Evolutionary conservation across 1,140 invertebrate genomes (phyloP).

Genomic region (Meteorus sp.): DNA sequence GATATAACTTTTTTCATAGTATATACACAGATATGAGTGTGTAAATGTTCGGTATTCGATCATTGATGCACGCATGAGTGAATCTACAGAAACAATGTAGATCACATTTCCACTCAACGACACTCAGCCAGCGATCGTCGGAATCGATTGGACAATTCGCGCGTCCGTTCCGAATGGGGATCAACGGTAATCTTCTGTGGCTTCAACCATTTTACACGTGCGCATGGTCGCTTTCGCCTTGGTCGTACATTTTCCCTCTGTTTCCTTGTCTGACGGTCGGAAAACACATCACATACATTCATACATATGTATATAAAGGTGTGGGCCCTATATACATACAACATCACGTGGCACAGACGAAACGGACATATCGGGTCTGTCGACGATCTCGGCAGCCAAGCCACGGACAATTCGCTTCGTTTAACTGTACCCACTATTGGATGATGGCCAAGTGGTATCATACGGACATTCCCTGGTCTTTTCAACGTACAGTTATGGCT

Average conservation of each 20-base stretch:
- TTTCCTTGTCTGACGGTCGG: background rate
- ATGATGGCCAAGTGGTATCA: constrained; percentile 44
- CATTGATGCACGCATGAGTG: no score
- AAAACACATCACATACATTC: no score
- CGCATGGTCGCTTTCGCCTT: no score
- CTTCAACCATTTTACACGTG: background rate
- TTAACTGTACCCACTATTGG: constrained; percentile 42
- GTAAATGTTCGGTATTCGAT: no score
- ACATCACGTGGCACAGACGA: constrained; percentile 14
- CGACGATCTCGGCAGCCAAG: constrained; percentile 14
- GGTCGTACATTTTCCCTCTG: no score
- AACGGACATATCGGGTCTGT: constrained; percentile 28
- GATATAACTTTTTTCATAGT: no score
- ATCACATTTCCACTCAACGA: background rate
- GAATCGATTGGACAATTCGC: background rate
- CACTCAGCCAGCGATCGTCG: no score
- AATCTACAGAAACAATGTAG: background rate
- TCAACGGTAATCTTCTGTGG: background rate
- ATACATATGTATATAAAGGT: no score
- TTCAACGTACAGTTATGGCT: constrained; percentile 44
- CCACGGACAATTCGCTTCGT: constrained; percentile 46
- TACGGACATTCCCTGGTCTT: constrained; percentile 35
- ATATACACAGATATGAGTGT: no score
- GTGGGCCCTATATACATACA: no score
- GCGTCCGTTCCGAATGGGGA: background rate